Base-by-base conservation (phyloP, 2,888 invertebrate species). In the Eugnorisma glareosa region DNA sequence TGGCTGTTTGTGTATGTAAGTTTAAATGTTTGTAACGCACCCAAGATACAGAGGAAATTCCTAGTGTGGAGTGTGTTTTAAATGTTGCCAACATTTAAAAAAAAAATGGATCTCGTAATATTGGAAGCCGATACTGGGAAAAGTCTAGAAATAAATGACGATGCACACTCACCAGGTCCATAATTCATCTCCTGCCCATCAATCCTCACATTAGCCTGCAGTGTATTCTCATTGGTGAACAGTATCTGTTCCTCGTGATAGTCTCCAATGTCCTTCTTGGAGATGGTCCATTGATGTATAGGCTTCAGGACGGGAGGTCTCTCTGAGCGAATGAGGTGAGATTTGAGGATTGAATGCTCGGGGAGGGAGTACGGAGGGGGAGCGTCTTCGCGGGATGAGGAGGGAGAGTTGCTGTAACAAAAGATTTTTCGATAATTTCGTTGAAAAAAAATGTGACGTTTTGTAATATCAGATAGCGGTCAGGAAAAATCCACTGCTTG, bases 281-380 rank as follows among this genome's bases (percentile, higher is more conserved):
- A 95, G 75, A 97, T 97, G 0, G 97, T 97, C 97, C 97, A 97
- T 70, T 96, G 96, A 28, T 96, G 95, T 37, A 94, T 86, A 0
- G 94, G 93, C 64, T 94, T 94, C 51, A 93, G 11, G 85, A 1
- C 72, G 0, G 91, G 86, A 0, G 91, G 90, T 3, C 93, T 82
- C 21, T 94, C 94, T 5, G 92, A 82, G 1, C 95, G 90, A 15
- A 95, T 94, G 7, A 97, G 92, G 76, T 97, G 97, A 0, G 96
- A 95, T 82, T 97, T 97, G 18, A 97, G 93, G 74, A 97, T 97
- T 1, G 97, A 97, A 75, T 96, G 96, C 75, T 95, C 95, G 0
- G 94, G 93, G 2, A 93, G 87, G n/a, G 93, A 92, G 91, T 96
- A 96, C 0, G 96, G 96, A 0, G 96, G 95, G 0, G 94, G 95